A percentile compares a stretch with the other conserved stretches of the same genome.
phyloP scores from a whole-genome alignment of 2,888 invertebrate genomes.

The Minunthozetes semirufus region DNA sequence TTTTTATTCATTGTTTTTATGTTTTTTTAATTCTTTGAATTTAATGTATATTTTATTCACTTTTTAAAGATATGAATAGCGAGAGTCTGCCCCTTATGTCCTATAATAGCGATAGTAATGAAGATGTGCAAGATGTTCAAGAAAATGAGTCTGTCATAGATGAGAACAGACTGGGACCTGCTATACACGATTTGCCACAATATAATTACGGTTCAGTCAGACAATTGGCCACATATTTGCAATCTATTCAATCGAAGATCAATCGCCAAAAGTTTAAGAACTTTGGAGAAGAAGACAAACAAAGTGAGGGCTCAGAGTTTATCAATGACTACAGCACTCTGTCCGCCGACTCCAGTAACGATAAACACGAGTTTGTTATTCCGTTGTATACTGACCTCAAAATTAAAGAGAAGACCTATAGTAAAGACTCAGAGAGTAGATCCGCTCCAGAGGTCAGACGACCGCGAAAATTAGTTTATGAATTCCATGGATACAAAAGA shows the following conservation, averaged over 20 bases:
- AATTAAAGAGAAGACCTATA: background rate
- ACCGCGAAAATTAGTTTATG: background rate
- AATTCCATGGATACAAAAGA: background rate
- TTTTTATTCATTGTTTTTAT: background rate
- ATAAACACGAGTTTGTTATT: background rate
- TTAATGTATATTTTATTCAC: background rate
- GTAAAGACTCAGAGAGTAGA: background rate
- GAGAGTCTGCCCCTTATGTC: background rate
- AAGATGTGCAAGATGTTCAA: background rate
- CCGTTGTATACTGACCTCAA: background rate
- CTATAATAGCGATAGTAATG: background rate
- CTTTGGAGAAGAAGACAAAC: background rate
- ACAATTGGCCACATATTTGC: conserved; percentile 14
- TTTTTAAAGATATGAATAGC: background rate
- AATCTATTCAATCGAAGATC: background rate
- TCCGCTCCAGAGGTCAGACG: background rate
- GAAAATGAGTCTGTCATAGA: background rate
- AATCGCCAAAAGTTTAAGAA: background rate
- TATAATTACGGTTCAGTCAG: background rate
- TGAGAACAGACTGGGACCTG: background rate
- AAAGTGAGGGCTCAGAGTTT: background rate
- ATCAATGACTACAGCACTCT: background rate
- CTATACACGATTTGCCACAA: background rate
- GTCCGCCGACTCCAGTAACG: background rate
- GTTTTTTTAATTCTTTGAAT: background rate